Conservation (phyloP, 2,113 vertebrate species). For the Clinocottus analis region DNA sequence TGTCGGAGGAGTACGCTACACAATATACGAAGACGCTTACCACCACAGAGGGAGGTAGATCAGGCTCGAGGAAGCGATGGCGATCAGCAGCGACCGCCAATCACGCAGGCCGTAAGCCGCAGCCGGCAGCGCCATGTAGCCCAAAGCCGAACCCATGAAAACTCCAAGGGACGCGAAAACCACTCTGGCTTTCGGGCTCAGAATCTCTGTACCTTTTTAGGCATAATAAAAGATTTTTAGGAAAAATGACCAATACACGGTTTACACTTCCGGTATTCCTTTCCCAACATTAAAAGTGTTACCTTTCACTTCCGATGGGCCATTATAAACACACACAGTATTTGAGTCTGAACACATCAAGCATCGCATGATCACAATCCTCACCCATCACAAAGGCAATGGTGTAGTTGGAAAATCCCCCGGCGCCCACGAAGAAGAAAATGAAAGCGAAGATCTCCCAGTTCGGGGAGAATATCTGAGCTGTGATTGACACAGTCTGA, state of each 20-base stretch:
- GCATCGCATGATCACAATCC: neutral
- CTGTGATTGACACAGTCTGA: constrained; percentile 86
- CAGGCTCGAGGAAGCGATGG: constrained; percentile 83
- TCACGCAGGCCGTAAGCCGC: constrained; percentile 88
- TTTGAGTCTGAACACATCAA: neutral
- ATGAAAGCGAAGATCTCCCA: constrained; percentile 89
- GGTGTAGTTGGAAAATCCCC: constrained; percentile 91
- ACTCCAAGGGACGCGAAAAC: constrained; percentile 88
- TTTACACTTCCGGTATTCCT: no score
- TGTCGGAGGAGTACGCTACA: no score
- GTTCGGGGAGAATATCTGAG: constrained; percentile 90
- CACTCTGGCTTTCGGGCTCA: constrained; percentile 85
- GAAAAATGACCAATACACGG: neutral
- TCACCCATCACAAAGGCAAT: constrained; percentile 91
- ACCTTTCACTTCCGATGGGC: neutral
- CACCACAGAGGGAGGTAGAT: constrained; percentile 89
- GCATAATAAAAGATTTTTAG: neutral
- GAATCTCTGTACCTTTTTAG: constrained; percentile 86
- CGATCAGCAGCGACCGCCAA: constrained; percentile 87
- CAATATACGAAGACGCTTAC: constrained; percentile 78
- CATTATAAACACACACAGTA: neutral
- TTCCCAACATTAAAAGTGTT: neutral
- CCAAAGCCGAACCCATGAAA: constrained; percentile 88
- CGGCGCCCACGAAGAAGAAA: constrained; percentile 88
- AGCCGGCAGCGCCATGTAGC: constrained; percentile 89